Evolutionary conservation across 2,888 invertebrate genomes (phyloP), one percentile per base, ranked within the genome.

Genomic region (Fragum sueziense): DNA sequence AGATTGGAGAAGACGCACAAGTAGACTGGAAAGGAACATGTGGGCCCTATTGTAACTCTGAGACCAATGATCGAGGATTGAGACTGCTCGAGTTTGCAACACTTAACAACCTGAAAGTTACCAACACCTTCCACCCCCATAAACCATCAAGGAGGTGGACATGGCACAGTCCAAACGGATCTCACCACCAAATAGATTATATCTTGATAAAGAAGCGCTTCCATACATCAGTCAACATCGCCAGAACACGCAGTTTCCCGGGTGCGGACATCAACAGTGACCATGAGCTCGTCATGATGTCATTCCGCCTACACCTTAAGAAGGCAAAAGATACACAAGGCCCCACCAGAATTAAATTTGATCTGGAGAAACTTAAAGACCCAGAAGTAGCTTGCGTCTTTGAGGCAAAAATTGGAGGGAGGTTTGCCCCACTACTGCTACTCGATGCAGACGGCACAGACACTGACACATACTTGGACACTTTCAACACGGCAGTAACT

Each of bases 101-200:
- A n/a, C n/a, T n/a, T n/a, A n/a, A n/a, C n/a, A n/a, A n/a, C n/a
- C n/a, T n/a, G n/a, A n/a, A n/a, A n/a, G 57, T 82, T 20, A 31
- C 81, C 25, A 79, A 70, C 72, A 80, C 73, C 20, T 59, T 72
- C 4, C 41, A 31, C 20, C 51, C 59, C 25, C 78, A 80, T 70
- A 78, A 79, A 31, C 65, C 74, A 73, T 76, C 82, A 47, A 34
- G 76, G 54, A 27, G 70, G 11, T 65, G 70, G 54, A 73, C 65
- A n/a, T 76, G 70, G 74, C 74, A 76, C n/a, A 22, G 51, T 47
- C 65, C 65, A 14, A 65, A 65, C 33, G 59, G 27, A 6, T 2
- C 17, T 22, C 79, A 79, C 80, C 25, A 76, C 76, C 77, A 82
- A 70, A 74, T 71, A 29, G 71, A 83, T 41, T 77, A 70, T 70